Conservation (phyloP, 2,797 vertebrate genomes). For the Pteronotus mesoamericanus region DNA sequence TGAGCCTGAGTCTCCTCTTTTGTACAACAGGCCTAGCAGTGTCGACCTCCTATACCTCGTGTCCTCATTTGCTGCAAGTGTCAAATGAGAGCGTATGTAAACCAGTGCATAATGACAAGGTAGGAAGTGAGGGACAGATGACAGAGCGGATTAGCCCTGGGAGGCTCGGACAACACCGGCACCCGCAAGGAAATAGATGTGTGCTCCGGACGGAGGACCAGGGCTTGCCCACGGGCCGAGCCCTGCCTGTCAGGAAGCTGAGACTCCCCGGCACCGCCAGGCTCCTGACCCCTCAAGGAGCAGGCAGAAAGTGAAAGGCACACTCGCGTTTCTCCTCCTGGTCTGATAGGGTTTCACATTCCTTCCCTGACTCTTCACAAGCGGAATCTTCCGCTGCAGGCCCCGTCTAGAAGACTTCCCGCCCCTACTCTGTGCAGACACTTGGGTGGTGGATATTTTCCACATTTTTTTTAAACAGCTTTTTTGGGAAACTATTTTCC, state of each 20-base stretch:
- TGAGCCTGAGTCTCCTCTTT: not conserved
- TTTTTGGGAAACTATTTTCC: constrained; percentile 59
- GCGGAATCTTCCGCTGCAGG: constrained; percentile 71
- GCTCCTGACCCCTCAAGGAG: constrained; percentile 35
- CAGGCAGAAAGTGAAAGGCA: constrained; percentile 37
- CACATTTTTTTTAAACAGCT: constrained; percentile 62
- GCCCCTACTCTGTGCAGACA: constrained; percentile 64
- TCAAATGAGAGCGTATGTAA: not conserved
- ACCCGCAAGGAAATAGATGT: not conserved
- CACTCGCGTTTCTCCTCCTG: constrained; percentile 11
- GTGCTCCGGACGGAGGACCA: not conserved
- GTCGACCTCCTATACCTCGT: not conserved
- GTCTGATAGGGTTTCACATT: constrained; percentile 76
- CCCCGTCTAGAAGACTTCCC: constrained; percentile 78
- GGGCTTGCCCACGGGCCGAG: not conserved
- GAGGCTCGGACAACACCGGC: not conserved
- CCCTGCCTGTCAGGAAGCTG: not conserved
- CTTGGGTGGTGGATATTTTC: constrained; percentile 78
- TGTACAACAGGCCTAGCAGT: not conserved
- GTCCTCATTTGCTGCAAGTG: not conserved
- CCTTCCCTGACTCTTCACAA: constrained; percentile 69
- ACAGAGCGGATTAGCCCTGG: not conserved
- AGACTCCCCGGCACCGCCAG: not conserved
- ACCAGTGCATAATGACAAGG: not conserved
- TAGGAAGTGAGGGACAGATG: not conserved